Percentiles rank a stretch among this genome's conserved stretches.
Evolutionary conservation across 2,113 vertebrate genomes (phyloP).

Genomic region (Actenoides hombroni): DNA sequence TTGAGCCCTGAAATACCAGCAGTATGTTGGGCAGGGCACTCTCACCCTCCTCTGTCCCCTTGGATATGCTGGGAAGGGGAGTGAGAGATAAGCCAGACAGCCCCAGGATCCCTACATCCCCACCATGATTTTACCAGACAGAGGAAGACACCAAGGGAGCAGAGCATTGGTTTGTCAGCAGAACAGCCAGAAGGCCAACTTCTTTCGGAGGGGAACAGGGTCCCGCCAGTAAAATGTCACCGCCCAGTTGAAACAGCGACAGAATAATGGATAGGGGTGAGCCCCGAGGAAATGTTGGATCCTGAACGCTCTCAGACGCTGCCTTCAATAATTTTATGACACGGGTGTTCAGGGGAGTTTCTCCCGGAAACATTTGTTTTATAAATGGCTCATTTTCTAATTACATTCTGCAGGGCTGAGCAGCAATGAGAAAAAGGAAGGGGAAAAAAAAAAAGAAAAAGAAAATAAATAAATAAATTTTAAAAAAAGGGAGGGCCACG

Average conservation of each 20-base stretch:
- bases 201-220: not conserved
- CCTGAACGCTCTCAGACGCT: not conserved
- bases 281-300: constrained; percentile 30
- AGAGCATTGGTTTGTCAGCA: not conserved
- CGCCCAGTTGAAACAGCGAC: not conserved
- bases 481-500: not conserved
- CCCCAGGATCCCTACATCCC: not conserved
- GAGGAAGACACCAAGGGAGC: not conserved
- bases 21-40: accelerated
- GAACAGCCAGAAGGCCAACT: not conserved
- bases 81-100: not conserved
- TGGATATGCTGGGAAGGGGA: not conserved
- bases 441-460: not conserved
- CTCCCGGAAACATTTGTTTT: constrained; percentile 56
- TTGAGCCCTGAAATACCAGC: not conserved
- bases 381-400: constrained; percentile 62
- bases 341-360: constrained; percentile 47
- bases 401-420: constrained; percentile 37
- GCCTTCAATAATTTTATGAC: constrained; percentile 51
- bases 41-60: not conserved
- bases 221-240: constrained; percentile 44
- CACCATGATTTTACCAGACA: not conserved
- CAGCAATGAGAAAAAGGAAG: not conserved
- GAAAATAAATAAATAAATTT: not conserved
- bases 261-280: constrained; percentile 54